These are phyloP conservation scores for Vidua macroura DNA, from an alignment of 2,113 vertebrate genomes.

Conservation along the genomic window DNA sequence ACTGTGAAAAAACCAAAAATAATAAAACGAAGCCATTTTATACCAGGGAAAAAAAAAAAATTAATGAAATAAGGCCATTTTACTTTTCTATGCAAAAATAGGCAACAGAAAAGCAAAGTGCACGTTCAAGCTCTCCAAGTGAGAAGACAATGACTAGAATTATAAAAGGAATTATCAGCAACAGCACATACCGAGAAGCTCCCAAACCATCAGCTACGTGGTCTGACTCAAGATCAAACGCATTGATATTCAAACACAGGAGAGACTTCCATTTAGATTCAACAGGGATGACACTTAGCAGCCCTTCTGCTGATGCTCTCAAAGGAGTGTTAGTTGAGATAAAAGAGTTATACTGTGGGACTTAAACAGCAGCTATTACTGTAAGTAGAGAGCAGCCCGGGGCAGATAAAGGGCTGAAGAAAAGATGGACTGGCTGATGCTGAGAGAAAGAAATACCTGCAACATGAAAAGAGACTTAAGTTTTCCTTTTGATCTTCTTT, in stretches of 20 bases:
- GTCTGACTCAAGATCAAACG: constrained; percentile 25
- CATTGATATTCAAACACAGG: constrained; percentile 18
- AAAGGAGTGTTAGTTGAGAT: constrained; percentile 32
- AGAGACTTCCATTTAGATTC: constrained; percentile 29
- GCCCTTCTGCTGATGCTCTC: constrained; percentile 23
- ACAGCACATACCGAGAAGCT: neutral
- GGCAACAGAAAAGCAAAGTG: neutral
- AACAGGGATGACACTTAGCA: constrained; percentile 1
- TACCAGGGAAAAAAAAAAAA: neutral
- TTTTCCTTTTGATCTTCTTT: constrained; percentile 32
- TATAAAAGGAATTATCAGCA: constrained; percentile 33
- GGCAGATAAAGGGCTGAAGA: constrained; percentile 26
- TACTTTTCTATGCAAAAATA: neutral
- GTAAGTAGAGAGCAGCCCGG: neutral
- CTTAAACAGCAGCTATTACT: constrained; percentile 39
- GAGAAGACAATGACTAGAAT: constrained; percentile 32
- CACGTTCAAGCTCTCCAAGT: neutral
- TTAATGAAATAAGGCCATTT: neutral
- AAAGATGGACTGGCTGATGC: neutral
- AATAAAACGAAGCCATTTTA: neutral
- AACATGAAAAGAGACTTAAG: neutral
- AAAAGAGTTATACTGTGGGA: constrained; percentile 5
- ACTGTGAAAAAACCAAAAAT: neutral
- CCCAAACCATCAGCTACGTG: neutral
- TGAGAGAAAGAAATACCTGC: neutral